Conservation (phyloP, 2,797 vertebrate genomes). For the Erithacus rubecula region DNA sequence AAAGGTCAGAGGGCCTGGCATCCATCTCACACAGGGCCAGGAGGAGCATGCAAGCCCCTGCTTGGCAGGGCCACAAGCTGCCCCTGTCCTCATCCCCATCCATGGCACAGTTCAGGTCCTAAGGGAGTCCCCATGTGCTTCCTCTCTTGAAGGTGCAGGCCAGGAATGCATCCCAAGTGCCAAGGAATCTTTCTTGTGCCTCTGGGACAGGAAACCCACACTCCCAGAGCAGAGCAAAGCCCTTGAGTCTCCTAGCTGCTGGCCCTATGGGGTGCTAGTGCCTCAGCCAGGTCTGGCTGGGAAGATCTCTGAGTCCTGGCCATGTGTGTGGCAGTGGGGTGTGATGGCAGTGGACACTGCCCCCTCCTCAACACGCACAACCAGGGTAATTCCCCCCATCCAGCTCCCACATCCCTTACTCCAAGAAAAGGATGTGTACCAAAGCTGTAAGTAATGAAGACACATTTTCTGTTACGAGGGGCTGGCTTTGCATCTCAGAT, state of each 20-base stretch:
- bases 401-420: neutral
- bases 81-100: neutral
- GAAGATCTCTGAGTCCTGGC: fast-evolving
- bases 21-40: neutral
- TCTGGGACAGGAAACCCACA: neutral
- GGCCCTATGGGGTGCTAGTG: no score
- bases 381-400: neutral
- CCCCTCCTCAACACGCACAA: neutral
- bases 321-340: neutral
- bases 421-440: fast-evolving
- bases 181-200: neutral
- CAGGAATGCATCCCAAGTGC: neutral
- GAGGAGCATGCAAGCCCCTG: neutral
- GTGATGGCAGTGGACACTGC: neutral
- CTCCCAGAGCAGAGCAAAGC: neutral
- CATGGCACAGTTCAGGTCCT: neutral
- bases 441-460: neutral
- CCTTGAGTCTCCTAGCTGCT: neutral
- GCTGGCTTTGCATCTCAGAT: neutral
- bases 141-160: neutral
- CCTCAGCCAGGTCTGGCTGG: neutral
- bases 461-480: neutral
- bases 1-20: neutral
- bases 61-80: neutral
- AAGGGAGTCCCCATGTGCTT: neutral